Conservation (phyloP, 2,113 vertebrate species). For the Syngnathoides biaculeatus region DNA sequence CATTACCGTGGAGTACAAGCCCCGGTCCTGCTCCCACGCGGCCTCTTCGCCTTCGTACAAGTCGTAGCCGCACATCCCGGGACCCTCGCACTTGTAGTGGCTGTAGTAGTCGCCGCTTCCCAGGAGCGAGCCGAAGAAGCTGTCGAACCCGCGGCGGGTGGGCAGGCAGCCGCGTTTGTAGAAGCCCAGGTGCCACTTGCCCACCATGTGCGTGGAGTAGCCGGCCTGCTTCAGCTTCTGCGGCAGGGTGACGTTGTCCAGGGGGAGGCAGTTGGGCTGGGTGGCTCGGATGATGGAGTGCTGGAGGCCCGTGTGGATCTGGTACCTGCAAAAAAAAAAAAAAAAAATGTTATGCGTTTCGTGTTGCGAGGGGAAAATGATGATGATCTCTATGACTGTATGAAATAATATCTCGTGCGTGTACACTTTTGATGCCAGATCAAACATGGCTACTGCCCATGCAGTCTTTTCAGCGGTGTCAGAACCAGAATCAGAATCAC, state of each 20-base stretch:
- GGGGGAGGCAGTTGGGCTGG: conserved; percentile 91
- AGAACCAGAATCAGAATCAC: too few relatives aligned
- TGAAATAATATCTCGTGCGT: too few relatives aligned
- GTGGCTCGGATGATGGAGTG: conserved; percentile 93
- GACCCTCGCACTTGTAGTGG: conserved; percentile 93
- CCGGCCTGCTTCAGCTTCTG: conserved; percentile 91
- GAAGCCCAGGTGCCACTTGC: conserved; percentile 97
- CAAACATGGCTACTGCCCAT: too few relatives aligned
- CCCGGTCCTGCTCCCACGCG: conserved; percentile 88
- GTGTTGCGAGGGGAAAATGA: too few relatives aligned
- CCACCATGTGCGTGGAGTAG: conserved; percentile 95
- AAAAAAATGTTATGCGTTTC: too few relatives aligned
- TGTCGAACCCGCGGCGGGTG: conserved; percentile 90
- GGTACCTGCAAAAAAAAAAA: conserved; percentile 79
- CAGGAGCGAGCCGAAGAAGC: conserved; percentile 91
- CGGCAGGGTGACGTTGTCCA: conserved; percentile 89
- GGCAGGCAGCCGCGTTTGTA: conserved; percentile 94
- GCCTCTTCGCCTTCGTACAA: conserved; percentile 90
- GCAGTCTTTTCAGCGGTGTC: too few relatives aligned
- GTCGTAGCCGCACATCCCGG: conserved; percentile 90
- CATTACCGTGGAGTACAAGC: conserved; percentile 92
- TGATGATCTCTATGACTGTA: too few relatives aligned
- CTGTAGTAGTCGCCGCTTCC: conserved; percentile 96
- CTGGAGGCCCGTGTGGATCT: conserved; percentile 96
- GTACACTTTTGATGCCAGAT: too few relatives aligned